Conservation (phyloP, 2,797 vertebrate species). For the Telmatherina bonti region DNA sequence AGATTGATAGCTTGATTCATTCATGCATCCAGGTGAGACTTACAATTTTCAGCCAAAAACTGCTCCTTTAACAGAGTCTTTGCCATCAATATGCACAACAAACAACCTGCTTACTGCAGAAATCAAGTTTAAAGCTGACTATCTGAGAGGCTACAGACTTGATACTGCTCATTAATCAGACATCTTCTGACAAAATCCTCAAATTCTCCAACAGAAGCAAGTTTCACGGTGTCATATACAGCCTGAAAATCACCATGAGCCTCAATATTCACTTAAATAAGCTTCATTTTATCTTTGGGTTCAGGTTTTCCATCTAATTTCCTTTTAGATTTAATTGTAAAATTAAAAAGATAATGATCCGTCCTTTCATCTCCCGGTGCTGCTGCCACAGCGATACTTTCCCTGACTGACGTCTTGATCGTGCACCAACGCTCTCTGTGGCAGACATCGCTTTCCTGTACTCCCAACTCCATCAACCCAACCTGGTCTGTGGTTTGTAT, state of each 20-base stretch:
- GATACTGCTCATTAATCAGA: constrained; percentile 1
- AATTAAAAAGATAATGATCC: neutral
- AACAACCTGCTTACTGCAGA: constrained; percentile 12
- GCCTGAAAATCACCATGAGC: no score
- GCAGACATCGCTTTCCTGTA: neutral
- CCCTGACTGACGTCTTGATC: constrained; percentile 2
- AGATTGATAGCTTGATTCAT: constrained; percentile 75
- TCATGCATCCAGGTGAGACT: constrained; percentile 73
- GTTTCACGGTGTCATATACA: neutral
- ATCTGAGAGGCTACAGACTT: neutral
- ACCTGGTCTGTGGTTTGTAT: neutral
- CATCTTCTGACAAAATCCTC: neutral
- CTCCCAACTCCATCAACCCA: neutral
- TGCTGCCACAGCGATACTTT: no score
- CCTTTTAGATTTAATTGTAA: neutral
- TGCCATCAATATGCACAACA: constrained; percentile 24
- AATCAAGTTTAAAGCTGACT: neutral
- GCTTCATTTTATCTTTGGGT: neutral
- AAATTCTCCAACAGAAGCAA: neutral
- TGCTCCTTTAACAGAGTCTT: constrained; percentile 22
- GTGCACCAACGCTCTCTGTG: neutral
- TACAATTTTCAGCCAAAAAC: constrained; percentile 60
- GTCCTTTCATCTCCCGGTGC: neutral
- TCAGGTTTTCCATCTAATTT: neutral
- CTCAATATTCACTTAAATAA: no score